Conservation (phyloP, 2,797 vertebrate species). For the Melanogrammus aeglefinus region DNA sequence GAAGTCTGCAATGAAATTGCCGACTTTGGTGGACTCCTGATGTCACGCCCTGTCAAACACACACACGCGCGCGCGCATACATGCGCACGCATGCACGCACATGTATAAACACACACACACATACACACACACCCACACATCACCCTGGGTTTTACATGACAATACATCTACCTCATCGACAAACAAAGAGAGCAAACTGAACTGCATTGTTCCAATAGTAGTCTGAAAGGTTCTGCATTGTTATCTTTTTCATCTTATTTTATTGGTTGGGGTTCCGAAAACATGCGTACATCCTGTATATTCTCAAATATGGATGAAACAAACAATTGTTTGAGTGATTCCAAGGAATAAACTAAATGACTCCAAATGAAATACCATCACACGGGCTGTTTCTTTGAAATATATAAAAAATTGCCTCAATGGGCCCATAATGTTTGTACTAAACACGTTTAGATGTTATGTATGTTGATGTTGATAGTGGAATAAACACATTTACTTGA, state of each 20-base stretch:
- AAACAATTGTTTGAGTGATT: not conserved
- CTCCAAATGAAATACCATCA: not conserved
- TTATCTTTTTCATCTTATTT: not conserved
- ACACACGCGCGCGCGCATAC: constrained; percentile 12
- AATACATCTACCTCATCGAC: not conserved
- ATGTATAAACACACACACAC: not conserved
- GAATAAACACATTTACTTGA: too few species aligned
- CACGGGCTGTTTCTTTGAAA: constrained; percentile 16
- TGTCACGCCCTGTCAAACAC: not conserved
- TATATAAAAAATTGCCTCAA: not conserved
- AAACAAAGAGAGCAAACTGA: not conserved
- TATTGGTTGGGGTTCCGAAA: not conserved
- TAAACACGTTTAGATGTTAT: not conserved
- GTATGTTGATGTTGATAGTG: not conserved
- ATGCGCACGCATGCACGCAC: constrained; percentile 21
- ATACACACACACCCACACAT: constrained; percentile 20
- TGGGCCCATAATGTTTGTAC: not conserved
- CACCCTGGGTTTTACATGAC: not conserved
- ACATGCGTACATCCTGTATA: not conserved
- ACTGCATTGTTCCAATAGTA: not conserved
- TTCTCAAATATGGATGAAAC: not conserved
- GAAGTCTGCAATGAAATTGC: not conserved
- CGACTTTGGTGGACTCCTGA: not conserved
- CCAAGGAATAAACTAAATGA: not conserved
- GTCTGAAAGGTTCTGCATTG: not conserved